Conservation (phyloP, 2,113 vertebrate genomes). For the Phainopepla nitens region DNA sequence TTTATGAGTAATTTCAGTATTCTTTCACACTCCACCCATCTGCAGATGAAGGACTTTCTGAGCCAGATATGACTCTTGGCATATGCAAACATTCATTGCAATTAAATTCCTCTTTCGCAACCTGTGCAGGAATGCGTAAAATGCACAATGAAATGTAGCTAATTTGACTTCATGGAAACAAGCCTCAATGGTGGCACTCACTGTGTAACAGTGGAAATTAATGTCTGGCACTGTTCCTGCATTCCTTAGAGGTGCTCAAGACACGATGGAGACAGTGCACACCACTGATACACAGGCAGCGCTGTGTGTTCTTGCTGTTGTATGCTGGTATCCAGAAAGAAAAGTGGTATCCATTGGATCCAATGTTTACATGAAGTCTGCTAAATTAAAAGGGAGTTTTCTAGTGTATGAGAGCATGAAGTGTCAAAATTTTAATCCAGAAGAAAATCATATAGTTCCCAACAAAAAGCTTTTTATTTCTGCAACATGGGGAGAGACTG, state of each 20-base stretch:
- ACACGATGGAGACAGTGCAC: not conserved
- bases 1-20: not conserved
- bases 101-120: not conserved
- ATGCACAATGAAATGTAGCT: not conserved
- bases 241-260: not conserved
- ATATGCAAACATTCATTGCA: not conserved
- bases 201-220: not conserved
- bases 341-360: not conserved
- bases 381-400: not conserved
- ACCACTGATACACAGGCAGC: not conserved
- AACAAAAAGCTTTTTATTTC: not conserved
- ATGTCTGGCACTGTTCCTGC: not conserved
- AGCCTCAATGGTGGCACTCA: not conserved
- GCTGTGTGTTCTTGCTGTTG: not conserved
- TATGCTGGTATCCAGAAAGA: not conserved
- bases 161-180: not conserved
- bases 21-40: not conserved
- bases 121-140: not conserved
- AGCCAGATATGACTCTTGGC: not conserved
- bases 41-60: not conserved
- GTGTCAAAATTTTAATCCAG: not conserved
- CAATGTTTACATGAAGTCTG: not conserved
- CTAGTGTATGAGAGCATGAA: not conserved
- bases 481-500: fast-evolving
- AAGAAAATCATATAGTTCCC: not conserved